These are phyloP conservation scores for Varecia variegata DNA, from an alignment of 2,797 vertebrate species.

Conservation along the genomic window DNA sequence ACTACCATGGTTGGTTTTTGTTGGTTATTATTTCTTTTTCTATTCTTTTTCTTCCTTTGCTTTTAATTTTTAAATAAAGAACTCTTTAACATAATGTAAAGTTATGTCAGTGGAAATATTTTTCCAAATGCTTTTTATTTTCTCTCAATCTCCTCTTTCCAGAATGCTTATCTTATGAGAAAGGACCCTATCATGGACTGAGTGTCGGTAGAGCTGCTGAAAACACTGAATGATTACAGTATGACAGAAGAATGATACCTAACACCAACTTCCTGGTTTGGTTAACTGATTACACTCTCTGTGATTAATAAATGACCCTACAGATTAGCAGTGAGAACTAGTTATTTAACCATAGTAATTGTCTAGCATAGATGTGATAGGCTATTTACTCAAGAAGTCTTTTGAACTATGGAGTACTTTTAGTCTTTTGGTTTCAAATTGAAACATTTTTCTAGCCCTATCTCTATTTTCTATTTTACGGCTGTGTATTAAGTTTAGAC, in stretches of 20 bases:
- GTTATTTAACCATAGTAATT: neutral
- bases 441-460: neutral
- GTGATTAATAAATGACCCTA: constrained; percentile 39
- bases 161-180: constrained; percentile 57
- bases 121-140: constrained; percentile 62
- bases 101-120: neutral
- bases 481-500: constrained; percentile 35
- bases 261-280: neutral
- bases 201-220: constrained; percentile 57
- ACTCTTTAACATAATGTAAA: constrained; percentile 32
- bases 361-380: neutral
- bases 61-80: neutral
- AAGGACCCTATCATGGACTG: constrained; percentile 25
- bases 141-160: constrained; percentile 37
- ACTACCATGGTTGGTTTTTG: neutral
- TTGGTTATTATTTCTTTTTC: neutral
- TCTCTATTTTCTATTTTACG: constrained; percentile 13
- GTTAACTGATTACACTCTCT: constrained; percentile 23
- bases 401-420: constrained; percentile 20
- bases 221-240: constrained; percentile 56
- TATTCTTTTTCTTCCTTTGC: neutral
- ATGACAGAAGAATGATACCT: constrained; percentile 7
- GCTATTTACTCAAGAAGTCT: neutral
- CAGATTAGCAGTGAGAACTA: constrained; percentile 31
- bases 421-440: constrained; percentile 12